Base-by-base conservation (phyloP, 1,140 invertebrate genomes). In the Heliconius hewitsoni region DNA sequence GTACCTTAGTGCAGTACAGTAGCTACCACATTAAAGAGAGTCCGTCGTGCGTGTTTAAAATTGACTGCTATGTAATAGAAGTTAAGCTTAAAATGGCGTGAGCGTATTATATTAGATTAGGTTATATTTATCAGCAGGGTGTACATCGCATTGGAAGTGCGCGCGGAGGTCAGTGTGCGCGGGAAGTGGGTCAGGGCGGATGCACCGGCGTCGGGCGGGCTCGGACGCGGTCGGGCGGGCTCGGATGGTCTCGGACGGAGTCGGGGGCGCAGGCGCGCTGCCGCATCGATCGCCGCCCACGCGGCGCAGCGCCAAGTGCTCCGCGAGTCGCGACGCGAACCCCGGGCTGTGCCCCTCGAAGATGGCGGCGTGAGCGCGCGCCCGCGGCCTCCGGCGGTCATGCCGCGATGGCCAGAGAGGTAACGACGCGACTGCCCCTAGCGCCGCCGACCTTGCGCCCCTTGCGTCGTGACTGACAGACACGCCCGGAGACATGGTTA, bases 331-430 rank as follows among this genome's bases (percentile, higher is more conserved):
- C 86, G 86, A 88, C 89, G 88, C 87, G 90, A 89, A 87, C 85
- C 89, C 90, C 90, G 90, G 88, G 87, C 90, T 87, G 83, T 88
- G 90, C 89, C 88, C 89, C 89, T 89, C 87, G 89, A 91, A 87
- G 89, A 91, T 93, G 92, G 91, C 91, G 92, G 92, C 93, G 93
- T 94, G 89, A 92, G 86, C 92, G 88, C 91, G 92, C 92, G 91
- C 91, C 90, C 88, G 86, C 91, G 92, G 92, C 92, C 93, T 91
- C 91, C 91, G 91, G 93, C 92, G 92, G 92, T 93, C 94, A 94
- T 94, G 94, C 93, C 93, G 94, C 93, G 93, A 94, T 95, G 94
- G 94, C 94, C 92, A 95, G 93, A 95, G 94, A 94, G 94, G 93
- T 94, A 94, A 93, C 82, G 84, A 84, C 86, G 87, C 84, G 86